Base-by-base conservation (phyloP, 2,888 invertebrate species). In the Lycia hirtaria region DNA sequence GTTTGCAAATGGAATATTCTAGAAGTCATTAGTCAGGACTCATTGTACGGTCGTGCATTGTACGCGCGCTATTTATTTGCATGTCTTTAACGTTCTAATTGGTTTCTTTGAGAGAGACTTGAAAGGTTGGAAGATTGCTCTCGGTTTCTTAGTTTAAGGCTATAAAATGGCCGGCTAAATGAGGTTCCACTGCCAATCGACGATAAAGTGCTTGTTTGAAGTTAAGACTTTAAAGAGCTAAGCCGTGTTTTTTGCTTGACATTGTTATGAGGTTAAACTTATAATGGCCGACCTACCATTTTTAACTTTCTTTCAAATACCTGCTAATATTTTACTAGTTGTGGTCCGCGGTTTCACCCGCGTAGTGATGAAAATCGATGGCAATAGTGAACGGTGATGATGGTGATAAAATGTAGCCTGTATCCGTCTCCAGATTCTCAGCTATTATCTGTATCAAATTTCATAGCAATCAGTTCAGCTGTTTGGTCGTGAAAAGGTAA, bases 1-100 rank as follows among this genome's bases (percentile, higher is more conserved):
- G 48, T 60, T 56, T 20, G 19, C 32, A 32, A 55, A 49, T 56
- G 43, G 57, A 60, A 63, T 60, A 55, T 48, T 63, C 60, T 56
- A 60, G 44, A 62, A 56, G 57, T 60, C 58, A 64, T 64, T 64
- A 63, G 52, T 37, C 7, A 17, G 35, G 12, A 5, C 32, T 43
- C 54, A 43, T 62, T 58, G 52, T 56, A 12, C 47, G 50, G 10
- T 10, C 43, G 32, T 51, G 47, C 50, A 47, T 37, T 45, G 44
- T 32, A 32, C 15, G 26, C 19, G 12, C 12, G 10, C 15, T 30
- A 14, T 52, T 51, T 45, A 35, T 35, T 30, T 53, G 19, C 37
- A 40, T 38, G 26, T 10, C 14, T 43, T 40, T 35, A 44, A 19
- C 24, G 26, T 10, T 49, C 37, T 58, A 45, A 50, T 54, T 48